A percentile compares a stretch with the other conserved stretches of the same genome.
These are phyloP conservation scores for Hyperoodon ampullatus DNA, from an alignment of 2,113 vertebrate genomes.

Conservation along the genomic window DNA sequence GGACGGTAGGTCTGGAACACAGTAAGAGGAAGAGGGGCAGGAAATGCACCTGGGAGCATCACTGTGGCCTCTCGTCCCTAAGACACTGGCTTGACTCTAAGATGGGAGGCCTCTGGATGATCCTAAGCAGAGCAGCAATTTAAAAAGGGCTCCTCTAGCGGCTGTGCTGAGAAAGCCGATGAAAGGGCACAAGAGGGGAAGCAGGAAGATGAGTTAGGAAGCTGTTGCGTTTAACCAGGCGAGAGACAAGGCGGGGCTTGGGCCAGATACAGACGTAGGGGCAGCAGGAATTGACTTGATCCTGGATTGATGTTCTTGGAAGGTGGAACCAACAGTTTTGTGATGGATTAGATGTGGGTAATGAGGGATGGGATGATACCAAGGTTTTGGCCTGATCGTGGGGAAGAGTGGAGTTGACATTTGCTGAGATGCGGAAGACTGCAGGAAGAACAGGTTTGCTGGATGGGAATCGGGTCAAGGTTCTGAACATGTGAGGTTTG, in stretches of 20 bases:
- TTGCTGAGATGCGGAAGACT: neutral
- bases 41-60: neutral
- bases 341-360: neutral
- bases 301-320: neutral
- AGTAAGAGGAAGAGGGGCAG: neutral
- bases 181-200: neutral
- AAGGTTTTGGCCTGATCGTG: neutral
- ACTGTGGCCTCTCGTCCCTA: fast-evolving
- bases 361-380: neutral
- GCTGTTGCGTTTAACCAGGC: neutral
- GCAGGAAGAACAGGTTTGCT: neutral
- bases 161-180: neutral
- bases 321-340: neutral
- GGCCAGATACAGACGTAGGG: neutral
- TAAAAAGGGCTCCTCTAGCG: neutral
- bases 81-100: neutral
- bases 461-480: neutral
- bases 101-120: neutral
- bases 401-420: neutral
- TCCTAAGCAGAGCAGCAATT: neutral
- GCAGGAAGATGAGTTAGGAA: neutral
- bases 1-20: neutral
- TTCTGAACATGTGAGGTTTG: neutral
- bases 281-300: neutral
- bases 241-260: neutral